Evolutionary conservation across 2,888 invertebrate species (phyloP).

Genomic region (Petrolisthes cinctipes): DNA sequence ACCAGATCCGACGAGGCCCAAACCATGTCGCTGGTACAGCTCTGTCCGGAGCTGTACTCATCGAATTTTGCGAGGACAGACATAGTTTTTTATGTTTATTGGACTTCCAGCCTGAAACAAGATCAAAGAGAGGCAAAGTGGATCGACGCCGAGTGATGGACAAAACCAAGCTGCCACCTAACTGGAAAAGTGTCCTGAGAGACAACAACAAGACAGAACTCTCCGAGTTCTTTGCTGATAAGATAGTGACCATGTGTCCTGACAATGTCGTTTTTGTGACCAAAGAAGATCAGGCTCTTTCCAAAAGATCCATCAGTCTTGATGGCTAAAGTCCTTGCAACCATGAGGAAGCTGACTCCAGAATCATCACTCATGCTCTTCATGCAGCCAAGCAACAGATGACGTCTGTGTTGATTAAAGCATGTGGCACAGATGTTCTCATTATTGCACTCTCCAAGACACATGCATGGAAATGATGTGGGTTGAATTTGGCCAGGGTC

Average conservation of each 20-base stretch:
- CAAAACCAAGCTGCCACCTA: neutral
- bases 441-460: slow-evolving; percentile 14
- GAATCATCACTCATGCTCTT: slow-evolving; percentile 13
- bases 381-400: slow-evolving; percentile 1
- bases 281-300: slow-evolving; percentile 21
- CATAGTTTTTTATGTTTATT: neutral
- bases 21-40: too few species aligned
- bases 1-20: too few species aligned
- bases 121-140: slow-evolving; percentile 3
- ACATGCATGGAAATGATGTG: slow-evolving; percentile 2
- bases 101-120: slow-evolving; percentile 5
- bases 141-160: neutral
- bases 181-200: neutral
- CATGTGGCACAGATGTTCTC: neutral
- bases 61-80: neutral
- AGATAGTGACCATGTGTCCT: slow-evolving; percentile 10
- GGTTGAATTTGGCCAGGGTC: slow-evolving; percentile 14
- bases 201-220: slow-evolving; percentile 6
- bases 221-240: neutral
- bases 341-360: slow-evolving; percentile 14
- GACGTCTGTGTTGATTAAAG: slow-evolving; percentile 4
- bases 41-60: too few species aligned
- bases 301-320: neutral
- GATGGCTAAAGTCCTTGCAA: slow-evolving; percentile 3
- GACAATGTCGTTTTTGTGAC: slow-evolving; percentile 10